Conservation (phyloP, 1,140 invertebrate genomes). For the Venturia canescens region DNA sequence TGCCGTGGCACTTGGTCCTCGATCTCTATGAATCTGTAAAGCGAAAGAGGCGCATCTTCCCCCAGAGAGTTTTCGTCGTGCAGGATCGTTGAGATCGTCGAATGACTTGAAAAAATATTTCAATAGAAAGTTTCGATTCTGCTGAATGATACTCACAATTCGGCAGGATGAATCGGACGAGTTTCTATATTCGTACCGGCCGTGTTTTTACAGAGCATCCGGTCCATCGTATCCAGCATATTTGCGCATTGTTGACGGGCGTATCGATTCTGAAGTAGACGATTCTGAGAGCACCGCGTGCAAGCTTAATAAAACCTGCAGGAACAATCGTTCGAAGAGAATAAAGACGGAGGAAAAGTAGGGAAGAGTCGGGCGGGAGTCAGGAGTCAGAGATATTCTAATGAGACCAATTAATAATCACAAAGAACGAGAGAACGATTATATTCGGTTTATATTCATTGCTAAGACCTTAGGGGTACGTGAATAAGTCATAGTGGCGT, state of each 20-base stretch:
- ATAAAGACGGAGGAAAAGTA: not conserved
- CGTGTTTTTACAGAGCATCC: slow-evolving; percentile 11
- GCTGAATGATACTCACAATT: not conserved
- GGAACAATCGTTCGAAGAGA: slow-evolving; percentile 16
- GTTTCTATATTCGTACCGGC: not conserved
- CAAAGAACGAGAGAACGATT: slow-evolving; percentile 19
- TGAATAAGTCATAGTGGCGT: slow-evolving; percentile 35
- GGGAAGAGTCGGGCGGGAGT: not conserved
- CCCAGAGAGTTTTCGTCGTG: not conserved
- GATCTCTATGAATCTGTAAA: slow-evolving; percentile 14
- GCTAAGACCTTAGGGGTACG: slow-evolving; percentile 13
- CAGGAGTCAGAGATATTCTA: slow-evolving; percentile 20
- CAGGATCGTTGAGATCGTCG: slow-evolving; percentile 21
- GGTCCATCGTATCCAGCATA: not conserved
- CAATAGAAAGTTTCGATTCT: slow-evolving; percentile 7
- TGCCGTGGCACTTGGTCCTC: not conserved
- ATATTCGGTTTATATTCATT: slow-evolving; percentile 40
- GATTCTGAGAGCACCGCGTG: not conserved
- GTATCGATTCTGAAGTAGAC: slow-evolving; percentile 16
- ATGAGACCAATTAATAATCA: slow-evolving; percentile 37
- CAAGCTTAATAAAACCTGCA: slow-evolving; percentile 1
- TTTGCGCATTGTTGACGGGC: slow-evolving; percentile 8
- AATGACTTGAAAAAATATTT: slow-evolving; percentile 36
- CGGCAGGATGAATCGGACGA: slow-evolving; percentile 8
- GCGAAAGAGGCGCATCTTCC: slow-evolving; percentile 19